Conservation (phyloP, 2,888 invertebrate species). For the Chironomus riparius region DNA sequence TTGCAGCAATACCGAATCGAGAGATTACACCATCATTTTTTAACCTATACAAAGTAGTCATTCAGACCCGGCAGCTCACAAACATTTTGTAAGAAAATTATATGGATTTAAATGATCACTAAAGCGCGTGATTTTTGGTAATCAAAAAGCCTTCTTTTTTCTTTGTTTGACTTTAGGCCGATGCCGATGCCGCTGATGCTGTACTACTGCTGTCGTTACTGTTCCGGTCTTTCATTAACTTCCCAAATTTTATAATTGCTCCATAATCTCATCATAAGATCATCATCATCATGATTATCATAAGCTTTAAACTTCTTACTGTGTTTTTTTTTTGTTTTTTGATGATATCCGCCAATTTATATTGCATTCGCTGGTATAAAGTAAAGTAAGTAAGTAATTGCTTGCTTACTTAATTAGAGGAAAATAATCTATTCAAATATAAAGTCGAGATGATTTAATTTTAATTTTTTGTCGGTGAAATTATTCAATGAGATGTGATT, state of each 20-base stretch:
- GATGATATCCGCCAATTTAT: conserved; percentile 16
- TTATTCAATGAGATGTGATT: not conserved
- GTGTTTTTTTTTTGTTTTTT: not conserved
- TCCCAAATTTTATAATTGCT: conserved; percentile 16
- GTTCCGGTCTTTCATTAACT: conserved; percentile 26
- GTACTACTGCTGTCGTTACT: not conserved
- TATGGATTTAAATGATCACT: conserved; percentile 4
- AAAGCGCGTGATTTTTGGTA: conserved; percentile 27
- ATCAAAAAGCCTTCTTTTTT: not conserved
- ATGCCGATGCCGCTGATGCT: not conserved
- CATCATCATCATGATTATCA: conserved; percentile 25
- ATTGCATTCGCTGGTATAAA: not conserved
- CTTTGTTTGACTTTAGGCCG: too few relatives aligned
- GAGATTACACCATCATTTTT: not conserved
- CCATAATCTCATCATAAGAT: conserved; percentile 22
- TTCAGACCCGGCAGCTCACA: not conserved
- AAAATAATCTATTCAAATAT: not conserved
- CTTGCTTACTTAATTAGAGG: not conserved
- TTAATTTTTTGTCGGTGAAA: not conserved
- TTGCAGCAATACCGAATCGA: not conserved
- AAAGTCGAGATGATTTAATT: not conserved
- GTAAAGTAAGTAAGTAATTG: not conserved
- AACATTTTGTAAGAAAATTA: conserved; percentile 2
- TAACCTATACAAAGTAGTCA: not conserved
- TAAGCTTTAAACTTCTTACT: not conserved